phyloP scores from a whole-genome alignment of 2,797 vertebrate genomes.

The Tapirus indicus region DNA sequence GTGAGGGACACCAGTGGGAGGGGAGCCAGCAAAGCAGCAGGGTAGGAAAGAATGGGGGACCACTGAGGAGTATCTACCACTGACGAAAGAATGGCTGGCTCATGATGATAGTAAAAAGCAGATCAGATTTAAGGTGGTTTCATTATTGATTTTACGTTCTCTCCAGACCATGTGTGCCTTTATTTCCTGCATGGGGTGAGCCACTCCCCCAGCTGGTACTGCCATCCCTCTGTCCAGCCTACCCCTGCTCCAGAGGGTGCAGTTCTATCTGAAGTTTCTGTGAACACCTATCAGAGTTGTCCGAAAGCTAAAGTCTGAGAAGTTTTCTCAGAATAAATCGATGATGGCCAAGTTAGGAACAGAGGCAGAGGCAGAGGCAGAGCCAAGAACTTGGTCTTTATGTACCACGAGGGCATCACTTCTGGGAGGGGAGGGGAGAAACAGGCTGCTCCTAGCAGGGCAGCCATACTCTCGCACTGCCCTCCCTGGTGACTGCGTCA shows the following conservation, averaged over 20 bases:
- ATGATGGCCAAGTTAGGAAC: background rate
- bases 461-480: background rate
- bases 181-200: background rate
- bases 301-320: background rate
- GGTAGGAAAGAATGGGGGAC: background rate
- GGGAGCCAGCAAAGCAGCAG: background rate
- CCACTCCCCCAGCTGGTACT: background rate
- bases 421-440: background rate
- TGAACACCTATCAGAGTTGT: background rate
- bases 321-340: background rate
- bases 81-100: background rate
- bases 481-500: background rate
- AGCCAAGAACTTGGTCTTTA: background rate
- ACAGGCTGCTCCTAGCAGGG: background rate
- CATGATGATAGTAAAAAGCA: background rate
- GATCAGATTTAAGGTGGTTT: background rate
- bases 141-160: background rate
- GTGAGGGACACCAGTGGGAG: background rate
- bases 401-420: background rate
- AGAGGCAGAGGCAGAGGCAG: background rate
- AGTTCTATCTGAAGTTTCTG: background rate
- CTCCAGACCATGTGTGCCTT: background rate
- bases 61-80: background rate
- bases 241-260: rapidly evolving
- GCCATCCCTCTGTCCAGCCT: background rate